Base-by-base conservation (phyloP, 2,888 invertebrate species). In the Dugesia japonica region DNA sequence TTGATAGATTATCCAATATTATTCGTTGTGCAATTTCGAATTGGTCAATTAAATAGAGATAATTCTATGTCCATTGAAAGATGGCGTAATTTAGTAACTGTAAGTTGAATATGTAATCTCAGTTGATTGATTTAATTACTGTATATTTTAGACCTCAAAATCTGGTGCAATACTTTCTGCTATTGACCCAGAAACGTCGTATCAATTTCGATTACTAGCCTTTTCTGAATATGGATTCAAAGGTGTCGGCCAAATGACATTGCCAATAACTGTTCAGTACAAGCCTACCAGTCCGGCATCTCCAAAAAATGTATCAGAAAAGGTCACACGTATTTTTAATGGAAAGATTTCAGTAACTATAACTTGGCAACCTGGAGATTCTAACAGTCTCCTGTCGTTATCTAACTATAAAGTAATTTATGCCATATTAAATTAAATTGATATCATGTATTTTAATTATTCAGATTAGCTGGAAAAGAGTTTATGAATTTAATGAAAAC, bases 381-480 rank as follows among this genome's bases (percentile, higher is more conserved):
- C 56, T n/a, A 56, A 56, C 20, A 56, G 56, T n/a, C 56, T 56
- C 56, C 56, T 56, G 17, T n/a, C 4, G 56, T 56, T 56, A 56
- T 56, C 56, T 23, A 56, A 56, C 56, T 56, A 56, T 56, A 4
- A 56, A 4, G 56, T 56, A 56, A 56, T 20, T 1, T 13, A 20
- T 4, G n/a, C 1, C 31, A 9, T 4, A 56, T 56, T 56, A 23
- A 4, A 13, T 4, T 56, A 23, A 20, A 20, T 56, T 23, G 56
- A 4, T 7, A 20, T 4, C 13, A 9, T 20, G 23, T 4, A 20
- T 20, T 20, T 56, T n/a, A 23, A 56, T 56, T 23, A 56, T 56
- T 56, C 17, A 56, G 56, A 56, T 56, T n/a, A 56, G 56, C n/a
- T 56, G 56, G 56, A 56, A 56, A n/a, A 56, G 56, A 56, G 56